Base-by-base conservation (phyloP, 2,888 invertebrate genomes). In the Drosophila rubida region DNA sequence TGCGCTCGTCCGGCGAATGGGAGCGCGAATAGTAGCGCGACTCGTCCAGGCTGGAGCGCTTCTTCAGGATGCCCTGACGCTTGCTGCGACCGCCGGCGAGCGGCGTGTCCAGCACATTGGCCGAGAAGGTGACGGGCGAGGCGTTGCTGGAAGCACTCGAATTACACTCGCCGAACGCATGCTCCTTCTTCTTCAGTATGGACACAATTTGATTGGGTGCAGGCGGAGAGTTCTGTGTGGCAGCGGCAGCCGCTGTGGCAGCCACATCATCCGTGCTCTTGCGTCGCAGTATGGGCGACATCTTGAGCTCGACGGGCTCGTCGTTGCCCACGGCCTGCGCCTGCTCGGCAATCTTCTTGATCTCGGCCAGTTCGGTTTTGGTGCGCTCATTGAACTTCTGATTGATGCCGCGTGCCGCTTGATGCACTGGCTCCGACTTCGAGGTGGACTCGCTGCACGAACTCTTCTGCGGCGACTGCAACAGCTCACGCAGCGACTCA, bases 41-140 rank as follows among this genome's bases (percentile, higher is more conserved):
- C 89, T 97, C 97, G 80, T 97, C 96, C 76, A 97, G 93, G 87
- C 96, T 96, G 60, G 96, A 94, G 30, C 96, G 94, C 92, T 96
- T 97, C 91, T 96, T 97, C 72, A 96, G 93, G 88, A 96, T 97
- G 45, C 96, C 96, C 90, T 96, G 96, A 57, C 95, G 94, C 75
- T 95, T 89, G 60, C 94, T 93, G 27, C 80, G 69, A 1, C 70
- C 58, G 1, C 62, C 70, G 1, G 82, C 63, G 22, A 82, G 30
- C 4, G 94, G 93, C 13, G 94, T 93, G 86, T 96, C 96, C 48
- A 95, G 92, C 58, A 96, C 96, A 87, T 93, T 95, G 1, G 96
- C 95, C 6, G 96, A 96, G 92, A 96, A 96, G n/a, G 96, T 96
- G 4, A 96, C 96, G 8, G 96, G 96, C 22, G 95, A 95, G 22